Conservation (phyloP, 1,140 invertebrate species). For the Ditylenchus dipsaci region DNA sequence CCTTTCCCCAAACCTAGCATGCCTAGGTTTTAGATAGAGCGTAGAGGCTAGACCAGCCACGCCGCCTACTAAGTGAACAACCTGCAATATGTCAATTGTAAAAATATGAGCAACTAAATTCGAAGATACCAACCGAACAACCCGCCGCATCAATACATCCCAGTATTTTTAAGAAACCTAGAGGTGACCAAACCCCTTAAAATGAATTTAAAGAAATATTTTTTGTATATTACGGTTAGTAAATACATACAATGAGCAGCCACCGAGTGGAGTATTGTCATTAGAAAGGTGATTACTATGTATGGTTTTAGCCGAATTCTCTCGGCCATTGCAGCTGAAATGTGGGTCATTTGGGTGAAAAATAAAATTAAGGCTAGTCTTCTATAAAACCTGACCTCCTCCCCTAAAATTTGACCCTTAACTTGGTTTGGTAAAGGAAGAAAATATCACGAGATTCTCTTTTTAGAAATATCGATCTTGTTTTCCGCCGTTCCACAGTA, state of each 20-base stretch:
- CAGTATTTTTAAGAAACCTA: conserved; percentile 75
- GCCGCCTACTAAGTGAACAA: conserved; percentile 81
- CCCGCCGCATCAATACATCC: conserved; percentile 83
- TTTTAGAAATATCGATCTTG: too few relatives aligned
- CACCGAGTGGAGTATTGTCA: conserved; percentile 83
- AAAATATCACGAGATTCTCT: too few relatives aligned
- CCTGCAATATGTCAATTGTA: background rate
- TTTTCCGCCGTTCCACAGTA: too few relatives aligned
- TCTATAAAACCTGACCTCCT: too few relatives aligned
- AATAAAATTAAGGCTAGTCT: conserved; percentile 6
- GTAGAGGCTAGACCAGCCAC: conserved; percentile 76
- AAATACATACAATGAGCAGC: conserved; percentile 71
- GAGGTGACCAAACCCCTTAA: conserved; percentile 69
- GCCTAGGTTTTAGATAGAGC: conserved; percentile 78
- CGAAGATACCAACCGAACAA: conserved; percentile 57
- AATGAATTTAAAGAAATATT: conserved; percentile 78
- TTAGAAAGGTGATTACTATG: conserved; percentile 80
- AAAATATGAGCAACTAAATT: conserved; percentile 62
- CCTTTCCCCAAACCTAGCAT: conserved; percentile 32
- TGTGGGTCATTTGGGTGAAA: background rate
- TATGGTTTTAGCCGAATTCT: conserved; percentile 82
- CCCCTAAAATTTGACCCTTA: too few relatives aligned
- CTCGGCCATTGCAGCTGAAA: conserved; percentile 61
- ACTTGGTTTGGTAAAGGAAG: too few relatives aligned
- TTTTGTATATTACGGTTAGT: conserved; percentile 34